Evolutionary conservation across 2,888 invertebrate genomes (phyloP), one percentile per base, ranked within the genome.

Genomic region (Xestia rhomboidea): DNA sequence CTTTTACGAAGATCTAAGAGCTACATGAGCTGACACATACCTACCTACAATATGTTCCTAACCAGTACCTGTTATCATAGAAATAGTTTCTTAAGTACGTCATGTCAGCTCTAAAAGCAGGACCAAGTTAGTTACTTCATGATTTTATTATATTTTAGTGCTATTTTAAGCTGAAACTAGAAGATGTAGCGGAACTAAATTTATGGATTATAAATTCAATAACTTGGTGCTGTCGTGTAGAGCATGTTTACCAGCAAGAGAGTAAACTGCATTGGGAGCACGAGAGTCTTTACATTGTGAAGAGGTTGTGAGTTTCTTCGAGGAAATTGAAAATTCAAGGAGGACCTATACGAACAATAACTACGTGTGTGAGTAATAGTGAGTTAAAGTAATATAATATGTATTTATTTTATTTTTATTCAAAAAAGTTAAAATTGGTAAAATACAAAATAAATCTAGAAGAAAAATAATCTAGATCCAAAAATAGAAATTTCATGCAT

Each of bases 161-260:
- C 24, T 60, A 51, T 83, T 75, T 79, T 66, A 38, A 41, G 18
- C 27, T 63, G 38, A 60, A 72, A 66, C 27, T 75, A 62, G 54
- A 78, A 49, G 46, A 27, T 68, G 49, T 27, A 41, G 41, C 34
- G 49, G 34, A 79, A 30, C 49, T 57, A n/a, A 63, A 70, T 51
- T 49, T 74, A 83, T 79, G 62, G 67, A 68, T 69, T 83, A 69
- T 69, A 34, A 57, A 82, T 83, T 72, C 21, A 82, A 79, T 76
- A 69, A 69, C 44, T 34, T 46, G 11, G 11, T 44, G 30, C 41
- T 8, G 21, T 51, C 41, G 44, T 44, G 68, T 44, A 49, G 44
- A 44, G 49, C 44, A 34, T 79, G 68, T 80, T 73, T 70, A 63
- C 62, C 18, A 34, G 44, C 27, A 27, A 11, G 30, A 46, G 49